phyloP scores from a whole-genome alignment of 2,113 vertebrate genomes.

The Tragulus kanchil region DNA sequence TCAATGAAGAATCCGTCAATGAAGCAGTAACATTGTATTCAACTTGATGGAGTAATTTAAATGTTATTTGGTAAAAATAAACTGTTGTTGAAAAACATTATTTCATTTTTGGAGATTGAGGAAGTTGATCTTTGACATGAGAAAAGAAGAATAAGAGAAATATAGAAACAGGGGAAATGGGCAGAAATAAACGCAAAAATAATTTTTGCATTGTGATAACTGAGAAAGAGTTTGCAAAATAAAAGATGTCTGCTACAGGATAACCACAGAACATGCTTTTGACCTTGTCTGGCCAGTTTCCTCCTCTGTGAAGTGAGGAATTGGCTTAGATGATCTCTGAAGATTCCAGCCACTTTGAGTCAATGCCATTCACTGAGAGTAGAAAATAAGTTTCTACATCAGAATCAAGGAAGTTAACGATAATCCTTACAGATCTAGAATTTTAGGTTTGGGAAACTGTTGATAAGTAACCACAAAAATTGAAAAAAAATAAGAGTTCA shows the following conservation, averaged over 20 bases:
- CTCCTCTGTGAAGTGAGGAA: background rate
- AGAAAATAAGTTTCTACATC: background rate
- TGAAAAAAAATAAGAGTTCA: background rate
- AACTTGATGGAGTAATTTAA: background rate
- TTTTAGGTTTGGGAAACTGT: slow-evolving; percentile 24
- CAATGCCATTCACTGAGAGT: background rate
- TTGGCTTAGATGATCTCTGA: background rate
- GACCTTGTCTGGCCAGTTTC: background rate
- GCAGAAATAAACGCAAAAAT: background rate
- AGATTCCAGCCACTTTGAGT: background rate
- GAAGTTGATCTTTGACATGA: background rate
- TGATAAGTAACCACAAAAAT: background rate
- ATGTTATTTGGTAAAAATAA: background rate
- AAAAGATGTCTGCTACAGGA: background rate
- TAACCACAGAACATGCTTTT: background rate
- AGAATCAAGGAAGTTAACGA: background rate
- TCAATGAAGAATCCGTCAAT: background rate
- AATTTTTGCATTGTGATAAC: background rate
- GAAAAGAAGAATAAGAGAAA: background rate
- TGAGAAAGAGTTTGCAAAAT: background rate
- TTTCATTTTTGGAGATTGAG: background rate
- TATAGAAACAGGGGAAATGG: background rate
- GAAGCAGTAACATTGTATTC: background rate
- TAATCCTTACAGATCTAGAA: background rate
- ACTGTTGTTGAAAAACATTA: background rate